Evolutionary conservation across 2,797 vertebrate genomes (phyloP).

Genomic region (Rhabdophis nuchalis): DNA sequence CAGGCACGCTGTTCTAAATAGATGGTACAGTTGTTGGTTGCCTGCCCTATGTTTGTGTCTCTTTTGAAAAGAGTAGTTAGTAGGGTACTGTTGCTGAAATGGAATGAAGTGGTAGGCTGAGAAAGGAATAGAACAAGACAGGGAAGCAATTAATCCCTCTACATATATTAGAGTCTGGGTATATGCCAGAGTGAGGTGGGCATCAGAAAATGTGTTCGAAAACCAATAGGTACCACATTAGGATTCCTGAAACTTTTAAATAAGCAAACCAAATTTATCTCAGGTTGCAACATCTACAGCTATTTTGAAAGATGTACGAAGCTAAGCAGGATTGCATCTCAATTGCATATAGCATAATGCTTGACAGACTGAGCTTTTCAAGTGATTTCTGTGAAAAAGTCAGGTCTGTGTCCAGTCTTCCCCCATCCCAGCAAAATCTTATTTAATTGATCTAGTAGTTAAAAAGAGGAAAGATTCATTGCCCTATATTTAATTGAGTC

Average conservation of each 20-base stretch:
- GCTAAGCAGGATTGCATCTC: not conserved
- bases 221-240: not conserved
- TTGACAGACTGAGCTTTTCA: not conserved
- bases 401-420: not conserved
- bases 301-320: not conserved
- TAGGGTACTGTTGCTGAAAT: not conserved
- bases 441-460: conserved; percentile 31
- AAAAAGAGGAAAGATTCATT: conserved; percentile 54
- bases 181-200: not conserved
- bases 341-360: not conserved
- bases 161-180: not conserved
- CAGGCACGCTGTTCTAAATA: not conserved
- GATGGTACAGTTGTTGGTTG: not conserved
- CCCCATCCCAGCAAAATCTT: not conserved
- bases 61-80: not conserved
- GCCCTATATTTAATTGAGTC: conserved; percentile 52
- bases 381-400: not conserved
- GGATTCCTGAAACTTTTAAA: not conserved
- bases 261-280: not conserved
- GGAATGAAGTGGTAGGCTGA: not conserved
- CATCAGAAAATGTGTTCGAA: not conserved
- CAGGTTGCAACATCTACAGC: not conserved
- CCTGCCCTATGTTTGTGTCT: not conserved
- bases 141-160: not conserved
- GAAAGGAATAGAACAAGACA: not conserved